phyloP scores from a whole-genome alignment of 2,797 vertebrate species.

The Sphaeramia orbicularis region DNA sequence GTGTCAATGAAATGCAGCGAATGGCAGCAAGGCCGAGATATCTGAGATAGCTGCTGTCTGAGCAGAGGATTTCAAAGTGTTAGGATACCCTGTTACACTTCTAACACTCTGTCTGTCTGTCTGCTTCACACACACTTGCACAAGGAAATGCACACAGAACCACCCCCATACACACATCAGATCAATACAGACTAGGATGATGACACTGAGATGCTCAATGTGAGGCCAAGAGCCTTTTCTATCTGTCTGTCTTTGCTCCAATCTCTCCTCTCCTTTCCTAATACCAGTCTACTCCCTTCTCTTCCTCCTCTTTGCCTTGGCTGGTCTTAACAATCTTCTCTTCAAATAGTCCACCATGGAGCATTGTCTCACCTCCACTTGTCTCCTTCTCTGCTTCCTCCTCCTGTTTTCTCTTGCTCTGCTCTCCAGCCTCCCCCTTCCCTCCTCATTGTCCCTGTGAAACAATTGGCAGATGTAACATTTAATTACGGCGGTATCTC shows the following conservation, averaged over 20 bases:
- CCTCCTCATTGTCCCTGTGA: constrained; percentile 79
- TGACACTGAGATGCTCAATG: constrained; percentile 78
- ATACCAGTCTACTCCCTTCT: constrained; percentile 41
- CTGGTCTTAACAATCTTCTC: constrained; percentile 67
- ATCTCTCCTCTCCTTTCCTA: constrained; percentile 29
- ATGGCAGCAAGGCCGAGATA: constrained; percentile 69
- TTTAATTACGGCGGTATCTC: constrained; percentile 87
- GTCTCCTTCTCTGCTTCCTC: constrained; percentile 59
- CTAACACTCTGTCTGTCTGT: constrained; percentile 60
- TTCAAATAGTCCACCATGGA: constrained; percentile 66
- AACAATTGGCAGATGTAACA: constrained; percentile 89
- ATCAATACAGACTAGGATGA: constrained; percentile 77
- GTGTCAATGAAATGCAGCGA: constrained; percentile 67
- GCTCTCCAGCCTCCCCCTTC: constrained; percentile 63
- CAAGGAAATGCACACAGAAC: constrained; percentile 28
- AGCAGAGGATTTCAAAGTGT: constrained; percentile 83
- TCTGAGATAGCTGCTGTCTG: constrained; percentile 73
- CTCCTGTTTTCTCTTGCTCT: constrained; percentile 43
- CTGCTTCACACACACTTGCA: constrained; percentile 48
- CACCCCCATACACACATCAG: constrained; percentile 55
- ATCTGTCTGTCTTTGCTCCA: constrained; percentile 59
- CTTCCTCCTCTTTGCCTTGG: constrained; percentile 45
- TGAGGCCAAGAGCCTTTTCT: constrained; percentile 70
- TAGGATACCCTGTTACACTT: constrained; percentile 72
- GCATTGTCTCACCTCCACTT: constrained; percentile 76